Conservation (phyloP, 1,140 invertebrate genomes). For the Neelides sp. region DNA sequence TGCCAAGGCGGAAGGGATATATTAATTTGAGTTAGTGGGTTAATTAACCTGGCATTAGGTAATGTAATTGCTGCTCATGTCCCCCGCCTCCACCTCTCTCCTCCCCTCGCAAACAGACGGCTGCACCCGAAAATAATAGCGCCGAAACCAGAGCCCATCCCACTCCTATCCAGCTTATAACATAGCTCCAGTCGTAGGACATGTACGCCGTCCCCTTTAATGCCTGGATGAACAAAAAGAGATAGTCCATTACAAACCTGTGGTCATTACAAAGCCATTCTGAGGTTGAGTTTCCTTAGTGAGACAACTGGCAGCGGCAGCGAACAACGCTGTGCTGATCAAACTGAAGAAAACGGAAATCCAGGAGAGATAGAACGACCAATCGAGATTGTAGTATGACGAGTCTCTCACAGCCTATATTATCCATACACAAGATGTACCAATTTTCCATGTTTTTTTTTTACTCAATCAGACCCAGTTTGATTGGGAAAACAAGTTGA, state of each 20-base stretch:
- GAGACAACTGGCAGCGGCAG: constrained; percentile 63
- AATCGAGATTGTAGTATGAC: constrained; percentile 57
- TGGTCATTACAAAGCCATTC: constrained; percentile 44
- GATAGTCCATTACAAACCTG: constrained; percentile 1
- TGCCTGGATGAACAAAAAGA: constrained; percentile 47
- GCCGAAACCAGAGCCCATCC: constrained; percentile 73
- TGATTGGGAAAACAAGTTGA: background rate
- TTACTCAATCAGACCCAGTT: no score
- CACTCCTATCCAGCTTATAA: constrained; percentile 83
- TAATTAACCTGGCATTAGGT: constrained; percentile 83
- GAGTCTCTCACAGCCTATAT: constrained; percentile 55
- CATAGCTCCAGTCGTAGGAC: constrained; percentile 89
- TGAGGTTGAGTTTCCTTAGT: constrained; percentile 66
- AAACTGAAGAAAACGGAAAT: constrained; percentile 60
- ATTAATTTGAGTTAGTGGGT: constrained; percentile 9
- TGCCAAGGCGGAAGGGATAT: background rate
- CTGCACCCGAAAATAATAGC: constrained; percentile 79
- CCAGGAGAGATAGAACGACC: constrained; percentile 75
- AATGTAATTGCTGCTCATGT: constrained; percentile 90
- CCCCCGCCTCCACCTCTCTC: constrained; percentile 44
- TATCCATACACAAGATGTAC: background rate
- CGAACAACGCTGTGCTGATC: constrained; percentile 60
- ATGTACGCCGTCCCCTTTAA: constrained; percentile 71
- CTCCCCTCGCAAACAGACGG: constrained; percentile 81
- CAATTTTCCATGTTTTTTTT: no score